These are phyloP conservation scores for Drosophila percnosoma DNA, from an alignment of 2,888 invertebrate genomes.

Conservation along the genomic window DNA sequence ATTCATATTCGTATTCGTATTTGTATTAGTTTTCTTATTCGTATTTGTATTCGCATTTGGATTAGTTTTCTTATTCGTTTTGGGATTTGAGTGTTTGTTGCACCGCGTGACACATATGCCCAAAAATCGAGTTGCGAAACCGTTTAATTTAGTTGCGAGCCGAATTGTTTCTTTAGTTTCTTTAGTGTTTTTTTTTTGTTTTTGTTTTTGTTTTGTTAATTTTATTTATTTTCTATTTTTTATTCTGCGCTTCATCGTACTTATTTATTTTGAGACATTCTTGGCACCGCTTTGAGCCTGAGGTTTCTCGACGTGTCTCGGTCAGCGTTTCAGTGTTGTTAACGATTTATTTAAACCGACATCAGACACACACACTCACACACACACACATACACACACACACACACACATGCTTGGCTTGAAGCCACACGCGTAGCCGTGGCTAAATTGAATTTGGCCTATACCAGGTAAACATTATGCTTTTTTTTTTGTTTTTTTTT, in stretches of 20 bases:
- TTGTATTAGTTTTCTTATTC: constrained; percentile 1
- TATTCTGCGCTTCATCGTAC: constrained; percentile 27
- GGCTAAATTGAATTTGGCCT: constrained; percentile 67
- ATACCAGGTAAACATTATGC: constrained; percentile 54
- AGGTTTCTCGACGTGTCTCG: constrained; percentile 43
- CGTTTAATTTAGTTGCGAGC: constrained; percentile 65
- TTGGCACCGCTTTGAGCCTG: constrained; percentile 43
- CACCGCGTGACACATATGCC: constrained; percentile 70
- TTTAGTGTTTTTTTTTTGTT: constrained; percentile 13
- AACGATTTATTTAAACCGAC: constrained; percentile 68
- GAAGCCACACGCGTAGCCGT: constrained; percentile 56
- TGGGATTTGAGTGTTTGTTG: constrained; percentile 28
- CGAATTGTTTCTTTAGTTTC: constrained; percentile 35
- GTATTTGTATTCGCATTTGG: not conserved
- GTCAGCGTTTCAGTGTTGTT: constrained; percentile 53
- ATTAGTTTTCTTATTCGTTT: constrained; percentile 9
- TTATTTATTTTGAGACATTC: constrained; percentile 66
- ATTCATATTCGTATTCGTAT: not conserved
- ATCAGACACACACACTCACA: constrained; percentile 10
- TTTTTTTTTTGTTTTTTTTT: constrained; percentile 20
- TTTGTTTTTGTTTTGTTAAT: constrained; percentile 16
- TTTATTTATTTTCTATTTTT: constrained; percentile 9
- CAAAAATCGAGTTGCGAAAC: constrained; percentile 71
- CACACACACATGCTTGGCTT: constrained; percentile 8
- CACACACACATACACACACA: constrained; percentile 1